Evolutionary conservation across 2,113 vertebrate species (phyloP).

Genomic region (Atherinomorus stipes): DNA sequence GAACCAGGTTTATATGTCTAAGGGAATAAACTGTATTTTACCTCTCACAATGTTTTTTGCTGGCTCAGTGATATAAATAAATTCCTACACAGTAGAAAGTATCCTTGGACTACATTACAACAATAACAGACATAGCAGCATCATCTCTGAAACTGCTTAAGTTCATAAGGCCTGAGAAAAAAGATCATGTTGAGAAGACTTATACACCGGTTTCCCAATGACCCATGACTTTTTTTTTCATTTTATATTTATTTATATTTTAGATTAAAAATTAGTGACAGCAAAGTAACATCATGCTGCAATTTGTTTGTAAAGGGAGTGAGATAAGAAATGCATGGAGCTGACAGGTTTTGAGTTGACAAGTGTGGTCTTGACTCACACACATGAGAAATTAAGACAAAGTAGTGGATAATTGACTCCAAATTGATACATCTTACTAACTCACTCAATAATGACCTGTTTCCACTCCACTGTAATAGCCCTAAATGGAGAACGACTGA

Average conservation of each 20-base stretch:
- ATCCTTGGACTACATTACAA: too few species aligned
- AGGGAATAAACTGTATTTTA: too few species aligned
- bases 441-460: background rate
- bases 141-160: background rate
- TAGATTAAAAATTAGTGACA: background rate
- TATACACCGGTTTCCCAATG: background rate
- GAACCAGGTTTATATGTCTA: too few species aligned
- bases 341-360: background rate
- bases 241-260: background rate
- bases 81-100: too few species aligned
- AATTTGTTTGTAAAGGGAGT: background rate
- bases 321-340: background rate
- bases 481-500: background rate
- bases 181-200: background rate
- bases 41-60: too few species aligned
- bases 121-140: too few species aligned
- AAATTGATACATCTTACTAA: too few species aligned
- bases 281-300: background rate
- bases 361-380: background rate
- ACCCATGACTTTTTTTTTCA: background rate
- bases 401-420: background rate
- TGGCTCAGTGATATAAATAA: too few species aligned
- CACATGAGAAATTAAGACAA: slow-evolving; percentile 7
- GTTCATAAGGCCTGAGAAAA: background rate
- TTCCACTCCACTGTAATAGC: background rate